Base-by-base conservation (phyloP, 2,888 invertebrate species). In the Chelonus formosanus region DNA sequence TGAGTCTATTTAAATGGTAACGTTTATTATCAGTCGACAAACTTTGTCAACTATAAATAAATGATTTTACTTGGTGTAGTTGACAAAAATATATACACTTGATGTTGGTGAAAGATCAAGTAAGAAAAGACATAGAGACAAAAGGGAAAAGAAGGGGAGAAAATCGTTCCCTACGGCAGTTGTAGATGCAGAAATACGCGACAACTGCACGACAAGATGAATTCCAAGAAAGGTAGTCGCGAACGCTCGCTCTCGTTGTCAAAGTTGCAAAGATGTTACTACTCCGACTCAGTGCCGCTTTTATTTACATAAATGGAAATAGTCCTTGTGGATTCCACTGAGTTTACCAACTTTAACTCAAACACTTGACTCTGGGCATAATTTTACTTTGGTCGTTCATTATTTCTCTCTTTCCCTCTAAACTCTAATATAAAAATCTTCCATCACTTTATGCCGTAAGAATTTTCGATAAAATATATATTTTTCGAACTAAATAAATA, bases 231-330 rank as follows among this genome's bases (percentile, higher is more conserved):
- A 55, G 48, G n/a, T 31, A 59, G 34, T 31, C 48, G 45, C 65
- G 36, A 35, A 31, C 32, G 34, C 53, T 10, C 48, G 47, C 48
- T 57, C 7, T 44, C 32, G 10, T 35, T 43, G 60, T 53, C 60
- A 65, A 65, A 65, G 60, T 65, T 65, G 54, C 60, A 31, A 47
- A 40, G 59, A 47, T 65, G 54, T 47, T 65, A 58, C 47, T 47
- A 58, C 56, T 34, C 7, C 44, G 47, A 58, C 31, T 52, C 58
- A 20, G 45, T 58, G 43, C 35, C 61, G 47, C 55, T 62, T 62
- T 62, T 62, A 62, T 62, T 62, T 62, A 62, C 62, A 62, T 62
- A 62, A 66, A 66, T 62, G 66, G 66, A 66, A 66, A 66, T 60
- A 66, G 56, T 60, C 66, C 61, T 66, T 55, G 59, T 48, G 66